Evolutionary conservation across 1,140 invertebrate species (phyloP), one percentile per base, ranked within the genome.

Genomic region (Drosophila dunni): DNA sequence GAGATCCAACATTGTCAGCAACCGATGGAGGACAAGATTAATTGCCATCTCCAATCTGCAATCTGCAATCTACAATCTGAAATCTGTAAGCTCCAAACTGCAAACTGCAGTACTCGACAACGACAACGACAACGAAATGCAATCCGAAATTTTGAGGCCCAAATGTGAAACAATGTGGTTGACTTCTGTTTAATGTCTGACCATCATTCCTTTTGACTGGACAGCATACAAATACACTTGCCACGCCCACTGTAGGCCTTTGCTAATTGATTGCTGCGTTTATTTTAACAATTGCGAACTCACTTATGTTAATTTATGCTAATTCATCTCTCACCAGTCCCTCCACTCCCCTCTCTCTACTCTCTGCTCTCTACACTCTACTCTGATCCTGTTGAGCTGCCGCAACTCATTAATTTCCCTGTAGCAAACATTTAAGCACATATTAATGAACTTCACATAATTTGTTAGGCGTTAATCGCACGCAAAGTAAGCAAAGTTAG

Each of bases 271-370:
- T 72, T 67, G 54, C 11, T 29, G 42, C 50, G 48, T 56, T 50
- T 65, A 71, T 71, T 71, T 71, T 57, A 65, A 71, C 68, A 58
- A 65, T 71, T 20, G 42, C 17, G n/a, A 64, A 34, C 68, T 56
- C 68, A 71, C 68, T 71, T 71, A 56, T 71, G 64, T 48, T 68
- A 61, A 73, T 73, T 68, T 54, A 73, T 73, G 70, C 54, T 68
- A 67, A 73, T 73, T 68, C 38, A 40, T 58, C 24, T 58, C 24
- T 20, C 45, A 65, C 17, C 36, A 36, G n/a, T 46, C n/a, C n/a
- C n/a, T n/a, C n/a, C n/a, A n/a, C n/a, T 20, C 13, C 13, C 8
- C 7, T 2, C 15, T 17, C 45, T 17, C 9, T 20, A 9, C 11
- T 45, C 0, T 29, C 17, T 20, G 2, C 61, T 20, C 13, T 45